Conservation (phyloP, 2,888 invertebrate genomes). For the Pollenia griseotomentosa region DNA sequence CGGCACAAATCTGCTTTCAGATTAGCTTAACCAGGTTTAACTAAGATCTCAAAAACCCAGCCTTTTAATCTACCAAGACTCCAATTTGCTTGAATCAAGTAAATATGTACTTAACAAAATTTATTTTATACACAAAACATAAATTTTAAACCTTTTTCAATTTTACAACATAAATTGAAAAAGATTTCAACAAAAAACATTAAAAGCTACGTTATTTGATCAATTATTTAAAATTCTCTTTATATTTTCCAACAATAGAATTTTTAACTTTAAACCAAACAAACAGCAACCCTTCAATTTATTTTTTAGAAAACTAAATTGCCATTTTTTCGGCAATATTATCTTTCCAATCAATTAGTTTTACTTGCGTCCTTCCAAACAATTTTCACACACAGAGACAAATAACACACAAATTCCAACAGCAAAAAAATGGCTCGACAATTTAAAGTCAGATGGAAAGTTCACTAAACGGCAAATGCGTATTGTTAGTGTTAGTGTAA, state of each 20-base stretch:
- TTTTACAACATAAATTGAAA: no score
- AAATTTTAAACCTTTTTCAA: no score
- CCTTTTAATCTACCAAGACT: no score
- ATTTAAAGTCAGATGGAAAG: slow-evolving; percentile 2
- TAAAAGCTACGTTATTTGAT: no score
- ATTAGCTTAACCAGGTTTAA: no score
- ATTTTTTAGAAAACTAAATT: slow-evolving; percentile 7
- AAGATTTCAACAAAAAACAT: no score
- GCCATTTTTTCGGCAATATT: not conserved
- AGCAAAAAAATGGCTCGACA: not conserved
- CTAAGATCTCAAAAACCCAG: no score
- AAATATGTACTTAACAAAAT: no score
- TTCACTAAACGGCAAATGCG: slow-evolving; percentile 37
- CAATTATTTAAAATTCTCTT: no score
- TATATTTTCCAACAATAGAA: not conserved
- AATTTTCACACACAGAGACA: not conserved
- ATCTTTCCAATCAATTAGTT: slow-evolving; percentile 61
- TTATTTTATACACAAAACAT: no score
- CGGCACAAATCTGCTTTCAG: no score
- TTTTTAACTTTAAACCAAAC: not conserved
- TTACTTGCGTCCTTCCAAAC: slow-evolving; percentile 11
- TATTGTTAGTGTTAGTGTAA: not conserved
- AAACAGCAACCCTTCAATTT: not conserved
- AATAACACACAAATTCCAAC: not conserved
- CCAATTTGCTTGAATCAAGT: no score